Evolutionary conservation across 2,113 vertebrate genomes (phyloP), one percentile per base, ranked within the genome.

Genomic region (Cervus canadensis): DNA sequence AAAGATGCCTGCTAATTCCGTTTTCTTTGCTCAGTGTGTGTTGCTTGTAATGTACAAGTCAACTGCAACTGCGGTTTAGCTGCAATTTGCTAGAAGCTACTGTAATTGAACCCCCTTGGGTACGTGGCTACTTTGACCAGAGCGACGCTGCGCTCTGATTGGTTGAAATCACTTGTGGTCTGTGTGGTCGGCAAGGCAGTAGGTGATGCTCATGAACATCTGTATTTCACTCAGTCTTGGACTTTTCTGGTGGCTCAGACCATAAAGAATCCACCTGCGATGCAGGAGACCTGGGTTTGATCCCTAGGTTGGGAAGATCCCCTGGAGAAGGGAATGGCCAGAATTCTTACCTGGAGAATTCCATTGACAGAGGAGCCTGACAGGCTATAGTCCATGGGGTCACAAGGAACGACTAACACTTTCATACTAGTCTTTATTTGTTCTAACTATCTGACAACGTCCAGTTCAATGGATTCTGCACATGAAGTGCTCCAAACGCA

Each of bases 71-170:
- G 16, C 13, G 14, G 16, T 26, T 84, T 6, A 54, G 78, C 43
- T 83, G 7, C 11, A 33, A 1, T 81, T 85, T 74, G 81, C 96
- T 76, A 54, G 90, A 95, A 91, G 82, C 92, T 57, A 12, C 95
- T n/a, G 1, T n/a, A 26, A 86, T 50, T 6, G 50, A 64, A 11
- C 1, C 16, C 25, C n/a, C 21, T 26, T 5, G 12, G 17, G 1
- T 7, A 0, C 1, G 2, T 14, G 26, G 76, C 67, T 56, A 7
- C 89, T 93, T 4, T 36, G 54, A 54, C 36, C 40, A 64, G 13
- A 36, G 15, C 0, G 0, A 52, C 1, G 1, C 76, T n/a, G 57
- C 40, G 0, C 25, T 12, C n/a, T 13, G 85, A 8, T 43, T 30
- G 36, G 43, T 16, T 30, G 67, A 50, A 36, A 19, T 26, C 52